Conservation (phyloP, 2,888 invertebrate species). For the Agriopis aurantiaria region DNA sequence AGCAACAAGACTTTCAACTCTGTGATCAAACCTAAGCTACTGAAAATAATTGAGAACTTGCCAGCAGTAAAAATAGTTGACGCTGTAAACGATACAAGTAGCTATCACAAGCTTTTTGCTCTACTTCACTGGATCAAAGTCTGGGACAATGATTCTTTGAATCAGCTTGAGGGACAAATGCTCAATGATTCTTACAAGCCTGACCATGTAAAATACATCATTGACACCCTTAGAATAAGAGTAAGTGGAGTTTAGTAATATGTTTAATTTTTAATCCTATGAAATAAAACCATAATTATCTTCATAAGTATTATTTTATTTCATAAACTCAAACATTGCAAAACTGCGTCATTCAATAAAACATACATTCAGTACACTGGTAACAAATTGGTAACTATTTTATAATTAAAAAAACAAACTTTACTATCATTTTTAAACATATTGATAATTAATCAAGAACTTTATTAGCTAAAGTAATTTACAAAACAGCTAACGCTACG, state of each 20-base stretch:
- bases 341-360: conserved; percentile 48
- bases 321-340: conserved; percentile 63
- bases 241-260: conserved; percentile 53
- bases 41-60: conserved; percentile 77
- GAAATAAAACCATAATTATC: conserved; percentile 42
- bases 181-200: conserved; percentile 64
- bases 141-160: conserved; percentile 76
- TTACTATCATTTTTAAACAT: conserved; percentile 49
- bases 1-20: conserved; percentile 82
- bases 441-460: conserved; percentile 20
- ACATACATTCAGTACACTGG: conserved; percentile 50
- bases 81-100: conserved; percentile 66
- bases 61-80: conserved; percentile 73
- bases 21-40: conserved; percentile 74
- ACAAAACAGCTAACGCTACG: conserved; percentile 26
- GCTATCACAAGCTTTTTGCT: conserved; percentile 83
- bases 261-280: conserved; percentile 4
- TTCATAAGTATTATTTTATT: conserved; percentile 56
- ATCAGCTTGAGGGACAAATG: conserved; percentile 74
- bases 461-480: conserved; percentile 22
- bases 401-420: conserved; percentile 15
- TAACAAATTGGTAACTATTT: conserved; percentile 61
- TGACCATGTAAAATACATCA: conserved; percentile 73
- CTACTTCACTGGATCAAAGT: conserved; percentile 83
- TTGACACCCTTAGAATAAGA: conserved; percentile 72